Evolutionary conservation across 1,140 invertebrate species (phyloP).

Genomic region (Drosophila littoralis): DNA sequence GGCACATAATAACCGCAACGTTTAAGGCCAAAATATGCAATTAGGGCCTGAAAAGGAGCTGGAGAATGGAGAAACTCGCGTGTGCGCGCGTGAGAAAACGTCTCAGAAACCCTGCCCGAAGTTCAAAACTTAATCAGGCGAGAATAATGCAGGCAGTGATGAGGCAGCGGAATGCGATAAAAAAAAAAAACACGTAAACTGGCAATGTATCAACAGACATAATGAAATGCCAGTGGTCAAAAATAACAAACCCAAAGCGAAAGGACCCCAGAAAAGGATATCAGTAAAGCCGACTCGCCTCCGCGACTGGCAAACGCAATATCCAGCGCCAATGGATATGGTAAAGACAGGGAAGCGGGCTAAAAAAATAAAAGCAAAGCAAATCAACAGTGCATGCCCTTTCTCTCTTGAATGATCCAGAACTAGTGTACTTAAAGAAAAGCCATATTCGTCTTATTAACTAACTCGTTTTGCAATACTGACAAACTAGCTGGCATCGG

Average conservation of each 20-base stretch:
- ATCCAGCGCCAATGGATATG: constrained; percentile 52
- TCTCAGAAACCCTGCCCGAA: constrained; percentile 1
- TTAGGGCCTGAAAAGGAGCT: constrained; percentile 51
- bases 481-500: too few species aligned
- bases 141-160: constrained; percentile 69
- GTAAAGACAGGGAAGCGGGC: constrained; percentile 31
- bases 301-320: constrained; percentile 40
- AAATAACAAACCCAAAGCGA: not conserved
- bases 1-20: constrained; percentile 64
- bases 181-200: constrained; percentile 54
- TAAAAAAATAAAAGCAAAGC: not conserved
- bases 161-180: constrained; percentile 71
- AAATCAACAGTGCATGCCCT: not conserved
- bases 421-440: too few species aligned
- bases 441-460: too few species aligned
- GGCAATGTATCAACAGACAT: constrained; percentile 52
- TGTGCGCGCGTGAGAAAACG: constrained; percentile 58
- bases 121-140: constrained; percentile 72
- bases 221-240: constrained; percentile 19
- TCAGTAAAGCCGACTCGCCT: not conserved
- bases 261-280: constrained; percentile 28
- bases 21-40: constrained; percentile 75
- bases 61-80: not conserved
- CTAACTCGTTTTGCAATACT: too few species aligned
- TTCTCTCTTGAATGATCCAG: not conserved